phyloP scores from a whole-genome alignment of 2,888 invertebrate genomes.

The Melinaea menophilus region DNA sequence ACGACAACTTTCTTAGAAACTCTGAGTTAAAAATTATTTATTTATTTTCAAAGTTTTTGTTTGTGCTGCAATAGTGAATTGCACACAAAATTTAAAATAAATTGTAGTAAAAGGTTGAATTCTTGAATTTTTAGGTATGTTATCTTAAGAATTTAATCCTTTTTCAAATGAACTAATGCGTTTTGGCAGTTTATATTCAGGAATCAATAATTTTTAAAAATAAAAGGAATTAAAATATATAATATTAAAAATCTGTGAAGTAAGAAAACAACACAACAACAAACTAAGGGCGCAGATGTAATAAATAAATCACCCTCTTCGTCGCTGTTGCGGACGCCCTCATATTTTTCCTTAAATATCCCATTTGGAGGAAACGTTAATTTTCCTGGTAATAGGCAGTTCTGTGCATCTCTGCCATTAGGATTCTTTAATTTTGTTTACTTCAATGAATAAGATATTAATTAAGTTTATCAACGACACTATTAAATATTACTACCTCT shows the following conservation, averaged over 20 bases:
- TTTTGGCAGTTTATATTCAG: too few relatives aligned
- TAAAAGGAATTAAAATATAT: neutral
- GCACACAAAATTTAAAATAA: neutral
- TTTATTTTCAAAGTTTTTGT: neutral
- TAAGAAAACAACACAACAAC: constrained; percentile 1
- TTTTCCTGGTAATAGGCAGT: constrained; percentile 32
- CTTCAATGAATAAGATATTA: constrained; percentile 8
- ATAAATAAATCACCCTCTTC: constrained; percentile 24
- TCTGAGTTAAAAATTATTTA: neutral
- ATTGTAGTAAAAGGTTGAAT: neutral
- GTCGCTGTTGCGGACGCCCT: constrained; percentile 33
- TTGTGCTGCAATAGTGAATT: neutral
- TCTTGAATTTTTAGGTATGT: too few relatives aligned
- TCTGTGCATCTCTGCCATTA: constrained; percentile 27
- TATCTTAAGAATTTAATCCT: too few relatives aligned
- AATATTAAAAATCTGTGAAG: neutral
- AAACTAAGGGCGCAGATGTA: constrained; percentile 19
- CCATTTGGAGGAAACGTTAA: constrained; percentile 34
- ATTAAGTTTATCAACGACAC: neutral
- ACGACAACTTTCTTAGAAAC: constrained; percentile 6
- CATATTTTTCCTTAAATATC: constrained; percentile 39
- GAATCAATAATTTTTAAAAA: neutral
- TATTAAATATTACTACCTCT: too few relatives aligned
- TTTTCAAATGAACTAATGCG: too few relatives aligned
- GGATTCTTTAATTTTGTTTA: constrained; percentile 22